Base-by-base conservation (phyloP, 2,888 invertebrate species). In the Pristionchus fissidentatus region DNA sequence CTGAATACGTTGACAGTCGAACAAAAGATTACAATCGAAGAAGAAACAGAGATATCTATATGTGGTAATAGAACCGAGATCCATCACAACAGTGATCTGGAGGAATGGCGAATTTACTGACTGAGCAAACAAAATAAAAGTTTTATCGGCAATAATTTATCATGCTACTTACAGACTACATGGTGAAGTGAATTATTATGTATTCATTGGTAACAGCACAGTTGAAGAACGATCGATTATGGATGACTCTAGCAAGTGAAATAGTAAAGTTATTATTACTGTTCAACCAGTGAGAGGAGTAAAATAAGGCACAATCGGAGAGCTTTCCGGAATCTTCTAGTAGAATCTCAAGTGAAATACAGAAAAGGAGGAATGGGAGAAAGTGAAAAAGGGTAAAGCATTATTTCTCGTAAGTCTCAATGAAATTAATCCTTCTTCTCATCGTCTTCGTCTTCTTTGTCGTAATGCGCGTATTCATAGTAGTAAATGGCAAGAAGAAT, bases 401-500 rank as follows among this genome's bases (percentile, higher is more conserved):
- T 70, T 3, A n/a, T 22, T 70, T n/a, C n/a, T n/a, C n/a, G 3
- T 38, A 19, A 41, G 22, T 19, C 7, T 38, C 38, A 73, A 73
- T 26, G 73, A 32, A 3, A 22, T 29, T 73, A 73, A 26, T 66
- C 66, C 19, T 35, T 66, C 66, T 66, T 66, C 35, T 66, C 66
- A 38, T 57, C 52, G 3, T 80, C 60, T 38, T 80, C 57, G 4
- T 73, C 83, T 4, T 75, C 83, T 19, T 73, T 41, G 29, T 83
- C 83, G 57, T 84, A 87, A 73, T 87, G 85, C 15, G 86, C 87
- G 82, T 89, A 89, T 52, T 89, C 86, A 79, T 95, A 95, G 93
- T 97, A 97, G 86, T 95, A 95, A 91, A 94, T 94, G 0, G 96
- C 95, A 94, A 98, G 95, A 3, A 95, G 92, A 46, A 95, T 94